A percentile compares a stretch with the other conserved stretches of the same genome.
These are phyloP conservation scores for Cynocephalus volans DNA, from an alignment of 2,113 vertebrate species.

Conservation along the genomic window DNA sequence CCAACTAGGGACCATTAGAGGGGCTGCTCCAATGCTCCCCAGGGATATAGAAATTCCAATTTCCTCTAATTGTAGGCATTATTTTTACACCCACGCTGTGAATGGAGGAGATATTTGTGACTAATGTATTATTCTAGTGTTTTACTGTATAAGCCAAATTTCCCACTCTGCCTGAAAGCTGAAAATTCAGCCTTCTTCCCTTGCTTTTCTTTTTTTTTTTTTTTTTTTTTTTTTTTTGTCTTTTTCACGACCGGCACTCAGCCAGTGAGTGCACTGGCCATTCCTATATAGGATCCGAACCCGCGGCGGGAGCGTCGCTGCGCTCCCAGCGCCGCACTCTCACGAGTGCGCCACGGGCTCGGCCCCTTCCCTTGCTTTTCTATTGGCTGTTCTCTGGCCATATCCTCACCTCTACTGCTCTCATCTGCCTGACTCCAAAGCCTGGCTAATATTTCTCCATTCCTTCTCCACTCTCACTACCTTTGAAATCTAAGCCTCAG, in stretches of 20 bases:
- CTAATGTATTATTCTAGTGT: background rate
- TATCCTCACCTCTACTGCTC: no score
- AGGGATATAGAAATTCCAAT: background rate
- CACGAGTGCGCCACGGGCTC: no score
- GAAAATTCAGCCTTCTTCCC: background rate
- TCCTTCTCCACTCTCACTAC: background rate
- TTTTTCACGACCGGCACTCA: no score
- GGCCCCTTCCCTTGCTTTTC: no score
- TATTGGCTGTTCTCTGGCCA: no score
- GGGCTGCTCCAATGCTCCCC: accelerated
- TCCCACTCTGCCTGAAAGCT: background rate
- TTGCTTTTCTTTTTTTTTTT: no score
- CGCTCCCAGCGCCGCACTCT: no score
- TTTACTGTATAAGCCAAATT: background rate
- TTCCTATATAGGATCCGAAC: no score
- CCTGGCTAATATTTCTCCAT: background rate
- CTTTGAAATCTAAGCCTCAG: background rate
- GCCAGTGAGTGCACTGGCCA: no score
- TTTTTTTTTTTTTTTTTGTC: no score
- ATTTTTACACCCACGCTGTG: background rate
- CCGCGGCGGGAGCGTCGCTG: no score
- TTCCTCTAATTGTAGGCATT: background rate
- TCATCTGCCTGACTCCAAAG: background rate
- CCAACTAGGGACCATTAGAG: no score
- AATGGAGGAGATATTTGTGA: background rate